These are phyloP conservation scores for Clupea harengus DNA, from an alignment of 2,113 vertebrate genomes.

Conservation along the genomic window DNA sequence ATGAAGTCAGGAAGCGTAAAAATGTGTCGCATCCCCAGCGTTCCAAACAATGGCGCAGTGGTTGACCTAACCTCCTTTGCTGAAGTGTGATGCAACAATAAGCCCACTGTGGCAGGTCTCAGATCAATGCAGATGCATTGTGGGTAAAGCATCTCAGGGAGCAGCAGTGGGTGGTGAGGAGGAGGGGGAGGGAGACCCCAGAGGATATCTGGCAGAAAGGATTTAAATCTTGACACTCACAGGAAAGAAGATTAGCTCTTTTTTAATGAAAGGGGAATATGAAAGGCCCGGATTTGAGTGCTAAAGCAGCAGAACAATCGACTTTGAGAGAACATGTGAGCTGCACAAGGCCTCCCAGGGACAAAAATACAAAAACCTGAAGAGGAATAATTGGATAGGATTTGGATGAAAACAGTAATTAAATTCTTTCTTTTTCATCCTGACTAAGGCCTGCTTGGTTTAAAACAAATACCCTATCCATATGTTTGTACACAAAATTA, in stretches of 20 bases:
- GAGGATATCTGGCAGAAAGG: conserved; percentile 21
- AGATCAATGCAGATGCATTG: conserved; percentile 46
- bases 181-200: conserved; percentile 7
- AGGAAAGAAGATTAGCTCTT: conserved; percentile 47
- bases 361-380: conserved; percentile 45
- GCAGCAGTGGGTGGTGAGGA: conserved; percentile 39
- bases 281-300: conserved; percentile 45
- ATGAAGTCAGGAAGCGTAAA: conserved; percentile 21
- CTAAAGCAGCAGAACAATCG: conserved; percentile 49
- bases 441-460: background rate
- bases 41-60: background rate
- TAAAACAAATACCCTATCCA: background rate
- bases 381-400: conserved; percentile 32
- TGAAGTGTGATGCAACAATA: conserved; percentile 45
- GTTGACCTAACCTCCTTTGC: conserved; percentile 5
- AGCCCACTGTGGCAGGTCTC: conserved; percentile 8
- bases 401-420: conserved; percentile 38
- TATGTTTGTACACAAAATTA: background rate
- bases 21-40: background rate
- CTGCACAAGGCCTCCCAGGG: conserved; percentile 51
- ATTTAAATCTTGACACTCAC: conserved; percentile 44
- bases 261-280: conserved; percentile 36
- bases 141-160: background rate
- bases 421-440: background rate
- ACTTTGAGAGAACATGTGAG: conserved; percentile 60